These are phyloP conservation scores for Acrobasis repandana DNA, from an alignment of 2,888 invertebrate species.

Conservation along the genomic window DNA sequence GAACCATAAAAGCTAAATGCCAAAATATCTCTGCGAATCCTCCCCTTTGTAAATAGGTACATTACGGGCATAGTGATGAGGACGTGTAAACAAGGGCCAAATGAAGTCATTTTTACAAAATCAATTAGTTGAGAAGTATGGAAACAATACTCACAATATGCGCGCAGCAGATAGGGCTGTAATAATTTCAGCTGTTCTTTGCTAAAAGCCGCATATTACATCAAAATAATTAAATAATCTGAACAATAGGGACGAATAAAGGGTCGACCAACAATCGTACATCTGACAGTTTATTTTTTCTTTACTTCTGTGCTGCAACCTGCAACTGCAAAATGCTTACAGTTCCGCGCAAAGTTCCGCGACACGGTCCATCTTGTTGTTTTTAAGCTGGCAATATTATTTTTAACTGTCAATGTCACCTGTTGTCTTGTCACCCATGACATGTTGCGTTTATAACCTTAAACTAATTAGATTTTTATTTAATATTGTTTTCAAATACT, in stretches of 20 bases:
- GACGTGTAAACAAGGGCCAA: constrained; percentile 77
- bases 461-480: too few relatives aligned
- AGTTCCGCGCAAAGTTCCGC: too few relatives aligned
- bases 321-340: neutral
- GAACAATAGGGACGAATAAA: constrained; percentile 56
- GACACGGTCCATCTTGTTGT: too few relatives aligned
- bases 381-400: neutral
- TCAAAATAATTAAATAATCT: constrained; percentile 61
- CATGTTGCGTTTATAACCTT: too few relatives aligned
- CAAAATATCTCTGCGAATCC: constrained; percentile 46
- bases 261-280: constrained; percentile 58
- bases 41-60: constrained; percentile 79
- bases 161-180: constrained; percentile 44
- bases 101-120: constrained; percentile 42
- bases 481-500: too few relatives aligned
- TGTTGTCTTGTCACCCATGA: neutral
- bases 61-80: constrained; percentile 54
- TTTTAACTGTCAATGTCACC: neutral
- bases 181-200: constrained; percentile 54
- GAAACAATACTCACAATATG: constrained; percentile 60
- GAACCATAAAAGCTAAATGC: neutral
- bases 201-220: constrained; percentile 67
- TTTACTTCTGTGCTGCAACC: neutral
- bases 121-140: constrained; percentile 20
- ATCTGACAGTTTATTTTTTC: constrained; percentile 49